Conservation (phyloP, 2,797 vertebrate genomes). For the Gila robusta region DNA sequence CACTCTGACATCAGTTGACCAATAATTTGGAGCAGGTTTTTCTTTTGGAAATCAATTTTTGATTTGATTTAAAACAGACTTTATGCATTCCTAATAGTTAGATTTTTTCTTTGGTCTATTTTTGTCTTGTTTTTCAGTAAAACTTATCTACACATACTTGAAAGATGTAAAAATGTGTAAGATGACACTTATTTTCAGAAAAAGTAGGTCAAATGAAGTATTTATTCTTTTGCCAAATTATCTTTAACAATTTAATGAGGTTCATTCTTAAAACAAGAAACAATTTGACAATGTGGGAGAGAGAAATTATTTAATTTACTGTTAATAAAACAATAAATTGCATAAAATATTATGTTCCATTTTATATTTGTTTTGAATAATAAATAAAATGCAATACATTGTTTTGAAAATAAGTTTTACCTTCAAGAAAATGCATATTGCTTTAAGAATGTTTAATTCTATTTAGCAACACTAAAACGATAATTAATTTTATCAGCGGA, state of each 20-base stretch:
- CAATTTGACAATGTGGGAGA: not conserved
- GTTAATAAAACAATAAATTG: not conserved
- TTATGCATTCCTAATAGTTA: not conserved
- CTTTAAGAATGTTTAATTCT: not conserved
- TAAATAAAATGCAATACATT: not conserved
- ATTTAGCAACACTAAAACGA: not conserved
- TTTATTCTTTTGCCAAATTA: not conserved
- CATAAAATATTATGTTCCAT: not conserved
- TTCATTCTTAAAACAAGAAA: not conserved
- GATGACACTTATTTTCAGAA: not conserved
- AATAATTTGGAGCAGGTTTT: not conserved
- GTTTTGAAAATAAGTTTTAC: not conserved
- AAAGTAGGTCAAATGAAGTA: not conserved
- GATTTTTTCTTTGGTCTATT: not conserved
- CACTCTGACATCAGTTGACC: not conserved
- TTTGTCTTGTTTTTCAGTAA: not conserved
- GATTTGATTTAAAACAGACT: not conserved
- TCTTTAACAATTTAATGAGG: not conserved
- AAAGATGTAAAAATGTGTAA: not conserved
- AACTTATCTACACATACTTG: not conserved
- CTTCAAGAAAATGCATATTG: not conserved
- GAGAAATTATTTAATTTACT: not conserved
- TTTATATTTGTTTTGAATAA: not conserved
- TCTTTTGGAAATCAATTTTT: constrained; percentile 1
- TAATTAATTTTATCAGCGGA: not conserved